Base-by-base conservation (phyloP, 2,888 invertebrate species). In the Pocota personata region DNA sequence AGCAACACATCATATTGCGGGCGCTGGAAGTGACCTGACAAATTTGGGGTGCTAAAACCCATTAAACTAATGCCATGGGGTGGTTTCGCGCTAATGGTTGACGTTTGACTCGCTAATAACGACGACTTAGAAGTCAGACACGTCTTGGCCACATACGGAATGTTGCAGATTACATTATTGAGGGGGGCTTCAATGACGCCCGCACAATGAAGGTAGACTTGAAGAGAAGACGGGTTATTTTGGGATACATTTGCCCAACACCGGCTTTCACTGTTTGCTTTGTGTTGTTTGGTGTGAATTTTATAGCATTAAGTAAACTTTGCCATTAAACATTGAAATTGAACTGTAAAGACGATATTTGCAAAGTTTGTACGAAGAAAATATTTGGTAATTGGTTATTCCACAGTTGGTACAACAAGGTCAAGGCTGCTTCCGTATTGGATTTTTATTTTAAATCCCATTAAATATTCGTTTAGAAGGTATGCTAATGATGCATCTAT, bases 291-390 rank as follows among this genome's bases (percentile, higher is more conserved):
- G 40, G 43, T 10, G 19, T 21, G 19, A 14, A 8, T 5, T 27
- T 19, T 19, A 6, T 14, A 14, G 21, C n/a, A 4, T 24, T 3
- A 32, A 21, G n/a, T 35, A 19, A 37, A 24, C 50, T 50, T 24
- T 66, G 66, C 12, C 66, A 50, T 50, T 50, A 35, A 30, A 14
- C 35, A 57, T 35, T 37, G 35, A 21, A 37, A 21, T 57, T 8
- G 10, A 35, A 10, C 2, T 35, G 6, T 10, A 12, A 35, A n/a
- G n/a, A 35, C 2, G 12, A 12, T 35, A 24, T 24, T 24, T 24
- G 24, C 24, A 24, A 2, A 24, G 35, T 32, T 32, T 35, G 35
- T 5, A 14, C 5, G 40, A 14, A 6, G 40, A 40, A 14, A 40
- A 14, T 40, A 6, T 14, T 40, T 40, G 14, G 40, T 40, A 40